Conservation (phyloP, 2,797 vertebrate species). For the Pogoniulus pusillus region DNA sequence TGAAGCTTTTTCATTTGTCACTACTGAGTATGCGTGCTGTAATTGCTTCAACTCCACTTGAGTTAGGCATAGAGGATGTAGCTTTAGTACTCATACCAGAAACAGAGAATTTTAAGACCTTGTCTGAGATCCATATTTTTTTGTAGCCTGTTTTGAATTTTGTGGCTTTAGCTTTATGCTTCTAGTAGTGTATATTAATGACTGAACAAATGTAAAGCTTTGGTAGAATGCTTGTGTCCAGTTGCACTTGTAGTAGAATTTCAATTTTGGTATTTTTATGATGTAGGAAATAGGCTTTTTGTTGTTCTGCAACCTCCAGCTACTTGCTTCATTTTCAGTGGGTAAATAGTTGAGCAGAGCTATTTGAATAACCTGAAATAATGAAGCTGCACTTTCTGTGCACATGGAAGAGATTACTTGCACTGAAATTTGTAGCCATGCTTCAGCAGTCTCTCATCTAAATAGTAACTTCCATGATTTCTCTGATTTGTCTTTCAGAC, state of each 20-base stretch:
- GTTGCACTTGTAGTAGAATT: neutral
- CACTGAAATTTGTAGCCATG: neutral
- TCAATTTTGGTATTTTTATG: neutral
- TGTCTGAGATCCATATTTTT: neutral
- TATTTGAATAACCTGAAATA: conserved; percentile 14
- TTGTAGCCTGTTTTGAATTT: neutral
- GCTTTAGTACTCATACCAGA: neutral
- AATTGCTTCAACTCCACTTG: neutral
- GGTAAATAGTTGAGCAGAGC: neutral
- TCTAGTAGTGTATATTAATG: neutral
- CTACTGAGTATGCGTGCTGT: neutral
- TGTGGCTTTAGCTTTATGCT: neutral
- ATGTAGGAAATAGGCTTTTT: neutral
- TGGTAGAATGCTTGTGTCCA: neutral
- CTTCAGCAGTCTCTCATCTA: conserved; percentile 18
- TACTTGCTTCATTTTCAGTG: neutral
- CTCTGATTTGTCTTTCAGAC: neutral
- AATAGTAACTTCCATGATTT: neutral
- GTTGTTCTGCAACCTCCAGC: neutral
- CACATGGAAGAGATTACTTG: neutral
- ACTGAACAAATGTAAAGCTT: neutral
- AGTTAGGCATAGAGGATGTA: neutral
- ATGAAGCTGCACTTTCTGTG: conserved; percentile 13
- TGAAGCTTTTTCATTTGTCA: neutral
- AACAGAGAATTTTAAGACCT: neutral